These are phyloP conservation scores for Zapus hudsonius DNA, from an alignment of 2,113 vertebrate genomes.

Conservation along the genomic window DNA sequence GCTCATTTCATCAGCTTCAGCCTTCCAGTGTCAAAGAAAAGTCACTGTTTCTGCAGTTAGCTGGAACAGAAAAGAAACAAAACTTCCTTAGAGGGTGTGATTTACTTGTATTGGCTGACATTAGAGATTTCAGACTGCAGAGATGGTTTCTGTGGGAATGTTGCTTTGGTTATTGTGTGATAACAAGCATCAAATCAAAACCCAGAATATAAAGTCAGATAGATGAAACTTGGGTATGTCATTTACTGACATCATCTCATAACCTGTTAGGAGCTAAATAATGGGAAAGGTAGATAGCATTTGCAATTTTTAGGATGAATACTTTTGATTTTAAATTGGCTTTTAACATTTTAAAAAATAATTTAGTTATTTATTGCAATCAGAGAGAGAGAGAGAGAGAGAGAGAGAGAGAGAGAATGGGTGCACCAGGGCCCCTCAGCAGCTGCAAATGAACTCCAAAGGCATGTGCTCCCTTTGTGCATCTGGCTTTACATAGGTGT, in stretches of 20 bases:
- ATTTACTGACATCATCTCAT: conserved; percentile 61
- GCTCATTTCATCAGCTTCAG: conserved; percentile 32
- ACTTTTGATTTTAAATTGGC: too few species aligned
- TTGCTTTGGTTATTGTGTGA: conserved; percentile 58
- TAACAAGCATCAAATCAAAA: conserved; percentile 71
- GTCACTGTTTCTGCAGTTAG: background rate
- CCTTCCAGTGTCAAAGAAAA: conserved; percentile 53
- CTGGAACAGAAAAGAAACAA: conserved; percentile 60
- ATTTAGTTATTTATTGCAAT: too few species aligned
- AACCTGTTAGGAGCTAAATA: conserved; percentile 43
- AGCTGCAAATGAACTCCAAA: too few species aligned
- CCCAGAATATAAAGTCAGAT: conserved; percentile 63
- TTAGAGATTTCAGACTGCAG: conserved; percentile 36
- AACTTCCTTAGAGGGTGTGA: conserved; percentile 32
- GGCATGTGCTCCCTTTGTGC: too few species aligned
- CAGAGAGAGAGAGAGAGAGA: too few species aligned
- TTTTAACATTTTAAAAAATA: too few species aligned
- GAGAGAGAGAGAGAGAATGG: too few species aligned
- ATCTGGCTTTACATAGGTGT: too few species aligned
- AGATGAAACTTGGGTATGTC: conserved; percentile 74
- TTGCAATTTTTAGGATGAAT: too few species aligned
- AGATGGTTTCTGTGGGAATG: conserved; percentile 50
- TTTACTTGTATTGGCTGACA: conserved; percentile 50
- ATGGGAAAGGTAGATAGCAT: background rate
- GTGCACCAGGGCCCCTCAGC: too few species aligned